Conservation (phyloP, 2,113 vertebrate genomes). For the Terrapene triunguis region DNA sequence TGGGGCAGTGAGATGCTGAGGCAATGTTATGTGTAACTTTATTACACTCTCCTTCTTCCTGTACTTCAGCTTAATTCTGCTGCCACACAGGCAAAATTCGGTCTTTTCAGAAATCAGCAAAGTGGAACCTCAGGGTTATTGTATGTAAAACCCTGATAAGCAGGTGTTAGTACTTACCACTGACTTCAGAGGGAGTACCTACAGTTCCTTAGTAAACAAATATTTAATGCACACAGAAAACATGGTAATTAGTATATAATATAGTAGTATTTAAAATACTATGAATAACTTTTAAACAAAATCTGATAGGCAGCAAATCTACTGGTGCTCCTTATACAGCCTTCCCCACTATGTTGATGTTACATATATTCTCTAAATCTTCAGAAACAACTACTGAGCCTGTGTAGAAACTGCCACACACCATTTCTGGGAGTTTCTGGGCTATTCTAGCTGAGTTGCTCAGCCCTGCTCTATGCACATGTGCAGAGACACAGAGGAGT, state of each 20-base stretch:
- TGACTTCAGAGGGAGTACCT: neutral
- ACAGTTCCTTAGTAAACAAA: conserved; percentile 1
- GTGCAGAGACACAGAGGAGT: conserved; percentile 8
- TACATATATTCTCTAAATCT: neutral
- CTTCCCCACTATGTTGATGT: neutral
- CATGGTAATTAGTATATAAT: neutral
- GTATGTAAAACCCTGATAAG: neutral
- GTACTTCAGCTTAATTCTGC: neutral
- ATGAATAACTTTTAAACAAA: neutral
- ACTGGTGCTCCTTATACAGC: neutral
- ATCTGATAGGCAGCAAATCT: neutral
- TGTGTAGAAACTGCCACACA: neutral
- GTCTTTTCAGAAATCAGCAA: neutral
- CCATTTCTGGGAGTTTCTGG: neutral
- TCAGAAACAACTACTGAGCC: neutral
- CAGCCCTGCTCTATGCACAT: neutral
- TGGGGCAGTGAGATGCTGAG: neutral
- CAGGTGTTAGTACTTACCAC: neutral
- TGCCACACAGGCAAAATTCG: neutral
- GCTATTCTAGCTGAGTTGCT: neutral
- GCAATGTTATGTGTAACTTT: neutral
- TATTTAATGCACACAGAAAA: neutral
- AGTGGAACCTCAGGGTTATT: neutral
- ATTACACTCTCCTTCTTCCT: neutral
- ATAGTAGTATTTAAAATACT: neutral